phyloP scores from a whole-genome alignment of 1,140 invertebrate genomes.

The Brachionus angularis region DNA sequence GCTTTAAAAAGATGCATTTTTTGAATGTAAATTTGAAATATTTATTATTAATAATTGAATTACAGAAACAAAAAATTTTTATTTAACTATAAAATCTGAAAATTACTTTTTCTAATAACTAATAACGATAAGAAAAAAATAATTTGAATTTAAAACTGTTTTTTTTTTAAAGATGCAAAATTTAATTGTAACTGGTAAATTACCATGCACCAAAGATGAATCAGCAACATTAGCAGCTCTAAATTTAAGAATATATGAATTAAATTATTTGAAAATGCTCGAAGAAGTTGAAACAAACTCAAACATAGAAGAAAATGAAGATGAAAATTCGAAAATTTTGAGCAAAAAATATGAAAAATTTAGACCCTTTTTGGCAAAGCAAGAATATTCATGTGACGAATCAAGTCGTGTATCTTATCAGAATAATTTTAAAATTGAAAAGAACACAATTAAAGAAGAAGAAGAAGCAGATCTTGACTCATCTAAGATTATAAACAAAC shows the following conservation, averaged over 20 bases:
- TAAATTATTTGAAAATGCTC: conserved; percentile 50
- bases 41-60: too few relatives aligned
- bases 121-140: too few relatives aligned
- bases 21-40: too few relatives aligned
- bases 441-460: conserved; percentile 8
- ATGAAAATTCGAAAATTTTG: conserved; percentile 37
- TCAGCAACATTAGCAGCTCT: conserved; percentile 67
- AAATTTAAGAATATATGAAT: conserved; percentile 67
- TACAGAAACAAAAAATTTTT: too few relatives aligned
- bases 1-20: too few relatives aligned
- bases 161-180: conserved; percentile 63
- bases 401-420: conserved; percentile 17
- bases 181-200: conserved; percentile 64
- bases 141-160: conserved; percentile 19
- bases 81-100: too few relatives aligned
- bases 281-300: conserved; percentile 6
- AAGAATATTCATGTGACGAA: neutral
- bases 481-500: too few relatives aligned
- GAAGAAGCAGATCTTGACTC: conserved; percentile 2
- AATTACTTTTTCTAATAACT: too few relatives aligned
- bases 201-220: conserved; percentile 69
- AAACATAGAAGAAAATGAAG: conserved; percentile 12
- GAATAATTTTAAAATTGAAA: neutral
- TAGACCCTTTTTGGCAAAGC: too few relatives aligned
- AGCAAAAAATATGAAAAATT: neutral